Percentiles rank a stretch among this genome's conserved stretches.
These are phyloP conservation scores for Sinocyclocheilus maitianheensis DNA, from an alignment of 2,113 vertebrate species.

Conservation along the genomic window DNA sequence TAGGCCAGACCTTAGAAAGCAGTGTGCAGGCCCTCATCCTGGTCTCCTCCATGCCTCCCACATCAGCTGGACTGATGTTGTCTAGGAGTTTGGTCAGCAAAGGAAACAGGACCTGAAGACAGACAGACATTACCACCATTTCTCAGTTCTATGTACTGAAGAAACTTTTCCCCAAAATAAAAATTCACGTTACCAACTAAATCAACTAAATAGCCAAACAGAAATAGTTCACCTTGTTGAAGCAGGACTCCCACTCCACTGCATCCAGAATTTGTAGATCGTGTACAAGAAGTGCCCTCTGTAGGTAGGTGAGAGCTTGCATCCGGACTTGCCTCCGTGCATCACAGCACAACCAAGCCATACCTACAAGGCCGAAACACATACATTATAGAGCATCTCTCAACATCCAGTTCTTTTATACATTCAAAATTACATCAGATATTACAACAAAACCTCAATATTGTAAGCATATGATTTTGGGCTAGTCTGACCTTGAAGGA, in stretches of 20 bases:
- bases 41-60: slow-evolving; percentile 98
- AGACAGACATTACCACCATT: slow-evolving; percentile 10
- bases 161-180: background rate
- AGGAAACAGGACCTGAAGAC: slow-evolving; percentile 89
- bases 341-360: slow-evolving; percentile 96
- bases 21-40: slow-evolving; percentile 97
- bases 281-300: slow-evolving; percentile 94
- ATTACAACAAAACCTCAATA: background rate
- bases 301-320: slow-evolving; percentile 97
- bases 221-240: slow-evolving; percentile 87
- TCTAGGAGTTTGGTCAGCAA: slow-evolving; percentile 95
- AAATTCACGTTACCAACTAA: background rate
- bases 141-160: background rate
- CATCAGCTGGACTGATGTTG: slow-evolving; percentile 96
- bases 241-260: slow-evolving; percentile 97
- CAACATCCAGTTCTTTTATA: background rate
- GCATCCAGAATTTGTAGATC: slow-evolving; percentile 95
- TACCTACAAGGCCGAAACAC: slow-evolving; percentile 75
- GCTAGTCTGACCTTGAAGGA: slow-evolving; percentile 84
- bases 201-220: background rate
- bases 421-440: background rate
- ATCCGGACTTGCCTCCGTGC: slow-evolving; percentile 93
- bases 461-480: background rate
- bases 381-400: background rate
- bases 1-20: slow-evolving; percentile 86